These are phyloP conservation scores for Andrena fulva DNA, from an alignment of 2,888 invertebrate genomes.

Conservation along the genomic window DNA sequence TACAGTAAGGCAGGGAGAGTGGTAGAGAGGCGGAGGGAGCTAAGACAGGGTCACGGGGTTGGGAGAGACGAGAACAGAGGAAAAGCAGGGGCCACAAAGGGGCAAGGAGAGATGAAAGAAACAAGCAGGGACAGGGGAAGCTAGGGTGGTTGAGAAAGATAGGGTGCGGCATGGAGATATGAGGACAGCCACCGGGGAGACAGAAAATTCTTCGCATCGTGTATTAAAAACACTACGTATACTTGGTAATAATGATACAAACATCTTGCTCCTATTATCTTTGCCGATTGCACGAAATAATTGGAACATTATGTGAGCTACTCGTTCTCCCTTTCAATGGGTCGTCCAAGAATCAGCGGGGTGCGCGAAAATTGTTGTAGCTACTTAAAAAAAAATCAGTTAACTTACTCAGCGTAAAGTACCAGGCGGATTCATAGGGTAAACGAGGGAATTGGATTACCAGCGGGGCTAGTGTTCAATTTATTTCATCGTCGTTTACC, in stretches of 20 bases:
- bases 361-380: neutral
- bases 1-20: slow-evolving; percentile 31
- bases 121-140: slow-evolving; percentile 27
- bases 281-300: neutral
- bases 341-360: neutral
- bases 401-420: slow-evolving; percentile 24
- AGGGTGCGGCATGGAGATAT: neutral
- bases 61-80: slow-evolving; percentile 38
- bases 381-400: slow-evolving; percentile 27
- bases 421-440: slow-evolving; percentile 46
- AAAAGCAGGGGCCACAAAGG: slow-evolving; percentile 26
- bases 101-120: slow-evolving; percentile 24
- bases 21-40: slow-evolving; percentile 26
- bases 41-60: slow-evolving; percentile 44
- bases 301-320: neutral
- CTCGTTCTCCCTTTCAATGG: neutral
- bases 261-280: too few species aligned
- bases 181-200: neutral
- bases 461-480: slow-evolving; percentile 49
- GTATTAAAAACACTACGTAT: neutral
- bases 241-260: neutral
- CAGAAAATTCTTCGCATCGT: neutral
- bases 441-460: slow-evolving; percentile 45
- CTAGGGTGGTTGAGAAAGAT: neutral
- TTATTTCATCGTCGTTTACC: slow-evolving; percentile 64